phyloP scores from a whole-genome alignment of 2,113 vertebrate genomes.

The Lipophrys pholis region DNA sequence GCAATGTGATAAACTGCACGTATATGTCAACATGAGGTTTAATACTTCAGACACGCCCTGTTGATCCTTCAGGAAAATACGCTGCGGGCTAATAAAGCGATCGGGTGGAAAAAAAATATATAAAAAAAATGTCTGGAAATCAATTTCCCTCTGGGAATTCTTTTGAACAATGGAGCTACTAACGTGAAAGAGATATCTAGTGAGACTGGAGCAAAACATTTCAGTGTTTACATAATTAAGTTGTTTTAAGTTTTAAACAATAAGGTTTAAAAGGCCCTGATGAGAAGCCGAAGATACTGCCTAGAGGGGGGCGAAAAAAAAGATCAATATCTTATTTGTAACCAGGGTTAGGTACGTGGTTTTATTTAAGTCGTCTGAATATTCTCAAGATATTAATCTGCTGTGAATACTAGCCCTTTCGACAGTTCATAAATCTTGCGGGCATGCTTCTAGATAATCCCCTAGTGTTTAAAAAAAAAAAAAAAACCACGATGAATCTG shows the following conservation, averaged over 20 bases:
- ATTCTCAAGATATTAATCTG: slow-evolving; percentile 25
- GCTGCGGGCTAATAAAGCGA: slow-evolving; percentile 43
- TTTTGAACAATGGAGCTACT: slow-evolving; percentile 39
- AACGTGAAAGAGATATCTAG: slow-evolving; percentile 21
- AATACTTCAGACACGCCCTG: slow-evolving; percentile 72
- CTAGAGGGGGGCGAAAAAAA: no score
- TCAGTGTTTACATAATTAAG: slow-evolving; percentile 15
- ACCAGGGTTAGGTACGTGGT: not conserved
- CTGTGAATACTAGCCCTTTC: slow-evolving; percentile 56
- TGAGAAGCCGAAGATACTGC: no score
- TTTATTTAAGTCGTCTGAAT: no score
- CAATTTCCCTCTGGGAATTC: slow-evolving; percentile 30
- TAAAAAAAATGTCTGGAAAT: slow-evolving; percentile 48
- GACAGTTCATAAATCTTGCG: slow-evolving; percentile 19
- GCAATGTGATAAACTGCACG: slow-evolving; percentile 55
- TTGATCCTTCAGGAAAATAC: slow-evolving; percentile 64
- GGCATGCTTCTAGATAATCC: slow-evolving; percentile 11
- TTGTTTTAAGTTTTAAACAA: no score
- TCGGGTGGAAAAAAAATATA: no score
- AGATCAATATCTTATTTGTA: not conserved
- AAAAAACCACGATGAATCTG: slow-evolving; percentile 12
- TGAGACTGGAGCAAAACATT: slow-evolving; percentile 23
- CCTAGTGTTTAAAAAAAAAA: not conserved
- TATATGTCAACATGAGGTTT: slow-evolving; percentile 48
- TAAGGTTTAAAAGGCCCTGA: no score